A percentile compares a stretch with the other conserved stretches of the same genome.
These are phyloP conservation scores for Anas capensis DNA, from an alignment of 2,797 vertebrate species.

Conservation along the genomic window DNA sequence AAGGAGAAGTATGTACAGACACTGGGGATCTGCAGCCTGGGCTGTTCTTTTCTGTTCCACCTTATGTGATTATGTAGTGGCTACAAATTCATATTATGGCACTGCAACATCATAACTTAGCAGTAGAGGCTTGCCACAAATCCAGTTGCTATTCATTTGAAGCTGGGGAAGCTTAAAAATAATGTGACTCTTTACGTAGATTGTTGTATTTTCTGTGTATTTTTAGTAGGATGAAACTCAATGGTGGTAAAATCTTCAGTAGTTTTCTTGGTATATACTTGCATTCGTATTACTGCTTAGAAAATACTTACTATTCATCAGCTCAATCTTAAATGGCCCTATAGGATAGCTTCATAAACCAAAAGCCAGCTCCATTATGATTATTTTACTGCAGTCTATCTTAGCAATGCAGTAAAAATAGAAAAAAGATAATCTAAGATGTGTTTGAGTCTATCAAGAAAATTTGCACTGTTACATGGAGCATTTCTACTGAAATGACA, in stretches of 20 bases:
- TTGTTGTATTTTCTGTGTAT: background rate
- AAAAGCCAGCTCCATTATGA: background rate
- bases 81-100: background rate
- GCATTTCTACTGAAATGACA: background rate
- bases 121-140: background rate
- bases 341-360: background rate
- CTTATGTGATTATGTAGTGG: background rate
- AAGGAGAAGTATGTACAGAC: background rate
- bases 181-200: background rate
- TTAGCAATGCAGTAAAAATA: background rate
- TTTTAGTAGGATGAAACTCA: background rate
- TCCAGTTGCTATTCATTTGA: background rate
- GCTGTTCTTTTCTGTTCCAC: background rate
- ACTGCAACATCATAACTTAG: background rate
- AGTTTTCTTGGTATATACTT: background rate
- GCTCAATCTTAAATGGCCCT: background rate
- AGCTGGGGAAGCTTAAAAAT: background rate
- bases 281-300: background rate
- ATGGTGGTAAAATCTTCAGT: background rate
- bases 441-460: slow-evolving; percentile 26
- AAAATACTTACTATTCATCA: background rate
- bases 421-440: background rate
- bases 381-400: slow-evolving; percentile 20
- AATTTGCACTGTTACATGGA: slow-evolving; percentile 29
- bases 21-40: background rate